phyloP scores from a whole-genome alignment of 2,797 vertebrate genomes.

The Silurus aristotelis region DNA sequence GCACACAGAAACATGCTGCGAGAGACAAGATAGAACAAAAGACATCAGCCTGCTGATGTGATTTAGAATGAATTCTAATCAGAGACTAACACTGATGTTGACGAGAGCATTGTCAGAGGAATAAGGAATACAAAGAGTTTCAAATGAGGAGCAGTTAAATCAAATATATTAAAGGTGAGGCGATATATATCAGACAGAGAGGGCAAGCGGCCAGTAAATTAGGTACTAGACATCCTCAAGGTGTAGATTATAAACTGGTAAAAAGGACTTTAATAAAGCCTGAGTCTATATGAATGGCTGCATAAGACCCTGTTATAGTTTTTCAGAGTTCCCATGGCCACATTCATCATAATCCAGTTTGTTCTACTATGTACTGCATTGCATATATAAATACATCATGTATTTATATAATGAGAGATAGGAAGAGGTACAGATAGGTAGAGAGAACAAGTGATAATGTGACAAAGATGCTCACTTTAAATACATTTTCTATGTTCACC shows the following conservation, averaged over 20 bases:
- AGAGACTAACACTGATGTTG: slow-evolving; percentile 13
- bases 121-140: neutral
- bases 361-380: neutral
- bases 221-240: neutral
- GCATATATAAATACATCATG: neutral
- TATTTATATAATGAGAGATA: neutral
- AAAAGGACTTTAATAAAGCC: neutral
- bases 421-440: neutral
- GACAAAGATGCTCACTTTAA: slow-evolving; percentile 28
- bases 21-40: slow-evolving; percentile 21
- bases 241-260: neutral
- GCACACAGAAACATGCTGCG: slow-evolving; percentile 13
- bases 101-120: neutral
- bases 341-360: slow-evolving; percentile 30
- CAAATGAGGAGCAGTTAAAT: neutral
- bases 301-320: slow-evolving; percentile 26
- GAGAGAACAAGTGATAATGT: neutral
- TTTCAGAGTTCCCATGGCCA: slow-evolving; percentile 46
- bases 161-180: neutral
- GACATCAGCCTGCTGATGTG: slow-evolving; percentile 28
- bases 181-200: neutral
- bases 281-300: neutral
- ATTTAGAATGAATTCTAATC: slow-evolving; percentile 34
- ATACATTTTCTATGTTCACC: slow-evolving; percentile 37
- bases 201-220: neutral